Evolutionary conservation across 2,888 invertebrate genomes (phyloP).

Genomic region (Sarcophaga caerulescens): DNA sequence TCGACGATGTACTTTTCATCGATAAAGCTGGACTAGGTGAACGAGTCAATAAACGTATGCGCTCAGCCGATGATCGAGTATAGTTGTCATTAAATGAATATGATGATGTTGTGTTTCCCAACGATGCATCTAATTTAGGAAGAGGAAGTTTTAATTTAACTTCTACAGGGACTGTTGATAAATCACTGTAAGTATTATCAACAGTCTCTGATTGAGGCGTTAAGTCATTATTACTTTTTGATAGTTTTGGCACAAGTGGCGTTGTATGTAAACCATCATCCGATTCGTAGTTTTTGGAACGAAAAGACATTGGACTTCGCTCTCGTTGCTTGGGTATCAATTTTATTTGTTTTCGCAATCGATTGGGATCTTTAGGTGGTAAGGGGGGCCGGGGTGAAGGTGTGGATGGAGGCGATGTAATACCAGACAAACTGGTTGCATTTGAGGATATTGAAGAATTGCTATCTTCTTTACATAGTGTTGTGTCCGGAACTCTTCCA

Average conservation of each 20-base stretch:
- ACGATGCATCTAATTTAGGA: constrained; percentile 70
- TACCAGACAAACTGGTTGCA: constrained; percentile 59
- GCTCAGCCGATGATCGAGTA: constrained; percentile 69
- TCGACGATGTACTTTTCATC: constrained; percentile 74
- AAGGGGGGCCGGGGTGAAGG: constrained; percentile 75
- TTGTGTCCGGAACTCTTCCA: background rate
- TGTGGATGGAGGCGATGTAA: constrained; percentile 60
- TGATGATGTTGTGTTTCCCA: background rate
- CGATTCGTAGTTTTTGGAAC: constrained; percentile 65
- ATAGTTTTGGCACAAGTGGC: constrained; percentile 4
- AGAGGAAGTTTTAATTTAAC: constrained; percentile 74
- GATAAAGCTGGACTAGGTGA: constrained; percentile 83
- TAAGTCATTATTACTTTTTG: constrained; percentile 33
- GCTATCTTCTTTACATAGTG: constrained; percentile 68
- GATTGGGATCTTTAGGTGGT: constrained; percentile 75
- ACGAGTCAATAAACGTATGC: constrained; percentile 78
- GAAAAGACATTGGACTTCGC: constrained; percentile 71
- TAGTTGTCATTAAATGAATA: constrained; percentile 33
- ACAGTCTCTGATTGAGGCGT: constrained; percentile 51
- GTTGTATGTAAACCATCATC: constrained; percentile 66
- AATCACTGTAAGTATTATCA: constrained; percentile 32
- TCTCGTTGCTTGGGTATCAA: constrained; percentile 73
- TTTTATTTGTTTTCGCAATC: constrained; percentile 75
- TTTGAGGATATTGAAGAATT: constrained; percentile 73
- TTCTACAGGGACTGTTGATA: constrained; percentile 73